Evolutionary conservation across 1,140 invertebrate genomes (phyloP), one percentile per base, ranked within the genome.

Genomic region (Acromyrmex heyeri): DNA sequence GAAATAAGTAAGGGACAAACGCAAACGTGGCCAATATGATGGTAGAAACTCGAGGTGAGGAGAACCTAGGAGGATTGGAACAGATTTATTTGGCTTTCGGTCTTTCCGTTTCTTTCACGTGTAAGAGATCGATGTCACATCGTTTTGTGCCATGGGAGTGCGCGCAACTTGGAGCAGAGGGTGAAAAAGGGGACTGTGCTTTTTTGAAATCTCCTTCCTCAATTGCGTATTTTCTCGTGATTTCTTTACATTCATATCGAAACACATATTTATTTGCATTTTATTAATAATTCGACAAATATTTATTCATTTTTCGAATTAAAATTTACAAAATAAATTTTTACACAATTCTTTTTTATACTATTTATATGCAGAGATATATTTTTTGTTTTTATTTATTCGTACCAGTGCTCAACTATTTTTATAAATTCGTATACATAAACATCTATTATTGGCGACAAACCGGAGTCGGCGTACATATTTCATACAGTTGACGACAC

Each of bases 61-160:
- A 34, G 75, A 86, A 90, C 79, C 79, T 65, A 30, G 75, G 72
- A 86, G 86, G 90, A 90, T 90, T 90, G 88, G 81, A 90, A 88
- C 81, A 88, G 86, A 90, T 90, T 90, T 90, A 90, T 64, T 88
- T 86, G 88, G 81, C 72, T 90, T 87, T 87, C 88, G 50, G 21
- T 59, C 24, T 34, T 18, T 55, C 64, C 30, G 57, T 87, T 75
- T 62, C 55, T 50, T 61, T 38, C 79, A 27, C 18, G 64, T 72
- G 69, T 12, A 62, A 64, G 34, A 76, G 75, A 62, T 70, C 78
- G 53, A 69, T 57, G 34, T 86, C 48, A 38, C 21, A 14, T 64
- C 34, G 44, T 64, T 53, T 88, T 57, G 55, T 57, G 34, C 34
- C 34, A 34, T 6, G 10, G 73, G 73, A 38, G 10, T 53, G 48